Conservation (phyloP, 2,888 invertebrate species). For the Argynnis bischoffii region DNA sequence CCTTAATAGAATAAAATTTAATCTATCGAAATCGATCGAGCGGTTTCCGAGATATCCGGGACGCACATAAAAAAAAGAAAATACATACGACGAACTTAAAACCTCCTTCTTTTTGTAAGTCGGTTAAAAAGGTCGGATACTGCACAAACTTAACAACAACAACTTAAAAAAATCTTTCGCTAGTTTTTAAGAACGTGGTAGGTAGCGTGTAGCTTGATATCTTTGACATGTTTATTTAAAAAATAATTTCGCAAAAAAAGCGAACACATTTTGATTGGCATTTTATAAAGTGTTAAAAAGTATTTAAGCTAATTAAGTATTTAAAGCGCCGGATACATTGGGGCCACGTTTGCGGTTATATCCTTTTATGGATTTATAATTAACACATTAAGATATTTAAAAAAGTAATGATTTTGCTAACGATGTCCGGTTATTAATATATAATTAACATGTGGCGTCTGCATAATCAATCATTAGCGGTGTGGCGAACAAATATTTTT, state of each 20-base stretch:
- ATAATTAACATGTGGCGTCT: not conserved
- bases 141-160: too few relatives aligned
- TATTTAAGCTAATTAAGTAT: slow-evolving; percentile 22
- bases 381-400: slow-evolving; percentile 14
- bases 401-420: not conserved
- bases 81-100: too few relatives aligned
- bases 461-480: not conserved
- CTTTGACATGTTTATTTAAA: slow-evolving; percentile 4
- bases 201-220: not conserved
- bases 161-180: too few relatives aligned
- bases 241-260: slow-evolving; percentile 1
- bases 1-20: too few relatives aligned
- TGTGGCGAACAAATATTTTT: not conserved
- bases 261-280: slow-evolving; percentile 15
- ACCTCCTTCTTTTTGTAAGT: too few relatives aligned
- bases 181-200: too few relatives aligned
- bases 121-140: too few relatives aligned
- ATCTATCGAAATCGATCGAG: too few relatives aligned
- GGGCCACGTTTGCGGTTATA: slow-evolving; percentile 18
- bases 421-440: slow-evolving; percentile 10
- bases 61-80: too few relatives aligned
- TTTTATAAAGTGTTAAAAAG: slow-evolving; percentile 16
- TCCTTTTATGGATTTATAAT: slow-evolving; percentile 24
- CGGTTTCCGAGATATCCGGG: too few relatives aligned
- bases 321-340: slow-evolving; percentile 27